Evolutionary conservation across 1,140 invertebrate species (phyloP), one percentile per base, ranked within the genome.

Genomic region (Drosophila nigrodunni): DNA sequence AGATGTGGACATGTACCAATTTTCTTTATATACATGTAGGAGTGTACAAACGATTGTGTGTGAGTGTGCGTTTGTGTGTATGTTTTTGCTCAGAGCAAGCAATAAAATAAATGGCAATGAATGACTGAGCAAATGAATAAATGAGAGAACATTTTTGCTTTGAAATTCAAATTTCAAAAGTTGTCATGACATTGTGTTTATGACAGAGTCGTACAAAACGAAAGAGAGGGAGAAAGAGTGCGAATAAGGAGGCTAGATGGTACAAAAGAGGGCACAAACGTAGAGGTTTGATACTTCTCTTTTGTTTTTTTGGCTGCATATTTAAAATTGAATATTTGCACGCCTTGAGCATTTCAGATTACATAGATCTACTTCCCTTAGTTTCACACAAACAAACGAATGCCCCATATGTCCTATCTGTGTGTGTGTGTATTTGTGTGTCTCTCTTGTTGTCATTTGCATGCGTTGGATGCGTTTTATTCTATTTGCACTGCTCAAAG

Each of bases 131-230:
- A 90, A 89, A 89, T 89, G 85, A 88, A 88, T 88, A 88, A 89
- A 68, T 77, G 74, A 77, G 64, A 77, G 72, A 74, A 77, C 50
- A 77, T 69, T 90, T 89, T 85, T 90, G 85, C 85, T 89, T 89
- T 89, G 85, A 89, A 90, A 89, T 89, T 89, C 85, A 89, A 90
- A 89, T 89, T 89, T 89, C 85, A 89, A 89, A 89, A 89, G 85
- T 89, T 89, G 85, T 89, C 85, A 89, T 89, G 85, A 88, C 85
- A 88, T 88, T 88, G 80, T 89, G 85, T 85, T 88, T 88, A 88
- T 88, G 85, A 88, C 85, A 87, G 50, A 72, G 54, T 50, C 46
- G 58, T 5, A 21, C 15, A 39, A 50, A 30, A 39, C 41, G 35
- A 43, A 43, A n/a, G 21, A 7, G 21, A 11, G 3, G 15, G 18